Percentiles rank a stretch among this genome's conserved stretches.
phyloP scores from a whole-genome alignment of 1,140 invertebrate species.

The Agrypnia vestita region DNA sequence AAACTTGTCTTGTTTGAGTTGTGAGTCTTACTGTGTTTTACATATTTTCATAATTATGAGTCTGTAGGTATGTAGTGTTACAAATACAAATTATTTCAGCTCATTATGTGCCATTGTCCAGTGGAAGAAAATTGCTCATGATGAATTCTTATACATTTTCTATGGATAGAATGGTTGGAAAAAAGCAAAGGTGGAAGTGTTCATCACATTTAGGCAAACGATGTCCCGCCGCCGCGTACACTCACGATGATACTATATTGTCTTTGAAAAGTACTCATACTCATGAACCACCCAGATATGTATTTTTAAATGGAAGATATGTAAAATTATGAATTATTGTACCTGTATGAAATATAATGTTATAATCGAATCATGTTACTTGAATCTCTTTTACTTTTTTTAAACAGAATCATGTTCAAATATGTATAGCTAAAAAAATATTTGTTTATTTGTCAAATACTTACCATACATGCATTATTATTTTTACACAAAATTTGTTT shows the following conservation, averaged over 20 bases:
- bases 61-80: not conserved
- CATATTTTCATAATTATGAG: not conserved
- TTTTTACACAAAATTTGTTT: no score
- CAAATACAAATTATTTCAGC: not conserved
- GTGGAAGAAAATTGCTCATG: conserved; percentile 25
- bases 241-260: not conserved
- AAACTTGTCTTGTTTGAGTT: no score
- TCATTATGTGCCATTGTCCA: not conserved
- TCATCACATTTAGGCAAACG: conserved; percentile 22
- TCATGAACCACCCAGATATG: conserved; percentile 8
- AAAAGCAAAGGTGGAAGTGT: conserved; percentile 22
- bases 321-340: conserved; percentile 26
- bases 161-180: not conserved
- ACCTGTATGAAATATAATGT: no score
- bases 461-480: no score
- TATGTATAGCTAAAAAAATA: no score
- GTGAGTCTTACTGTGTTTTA: no score
- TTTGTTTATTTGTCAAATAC: no score
- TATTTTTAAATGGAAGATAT: conserved; percentile 10
- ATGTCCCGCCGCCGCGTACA: conserved; percentile 17
- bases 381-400: no score
- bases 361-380: no score
- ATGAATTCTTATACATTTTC: conserved; percentile 28
- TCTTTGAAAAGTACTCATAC: conserved; percentile 1
- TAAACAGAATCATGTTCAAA: no score